phyloP scores from a whole-genome alignment of 2,888 invertebrate species.

The Cheilosia vernalis region DNA sequence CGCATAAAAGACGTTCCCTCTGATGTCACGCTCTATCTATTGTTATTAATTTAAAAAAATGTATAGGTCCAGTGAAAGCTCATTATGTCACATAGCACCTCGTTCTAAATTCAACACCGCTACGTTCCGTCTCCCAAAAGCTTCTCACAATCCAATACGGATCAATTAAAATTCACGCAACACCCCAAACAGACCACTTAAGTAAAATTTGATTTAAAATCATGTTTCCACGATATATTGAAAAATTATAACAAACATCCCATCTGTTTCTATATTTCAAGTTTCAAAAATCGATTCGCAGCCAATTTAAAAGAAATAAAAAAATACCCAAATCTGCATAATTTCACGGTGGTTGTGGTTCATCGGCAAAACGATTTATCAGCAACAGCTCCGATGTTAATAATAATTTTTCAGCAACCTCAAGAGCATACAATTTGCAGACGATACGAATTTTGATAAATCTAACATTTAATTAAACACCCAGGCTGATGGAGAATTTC shows the following conservation, averaged over 20 bases:
- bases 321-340: conserved; percentile 48
- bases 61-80: rapidly evolving
- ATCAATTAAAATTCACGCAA: background rate
- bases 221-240: conserved; percentile 9
- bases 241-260: conserved; percentile 24
- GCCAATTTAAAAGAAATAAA: conserved; percentile 14
- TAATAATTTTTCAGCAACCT: conserved; percentile 32
- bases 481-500: conserved; percentile 1
- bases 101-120: background rate
- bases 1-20: too few relatives aligned
- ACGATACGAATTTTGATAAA: conserved; percentile 20
- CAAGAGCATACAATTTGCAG: background rate
- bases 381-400: background rate
- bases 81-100: too few relatives aligned
- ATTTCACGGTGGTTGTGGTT: conserved; percentile 58
- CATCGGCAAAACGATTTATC: conserved; percentile 55
- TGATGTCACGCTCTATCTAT: too few relatives aligned
- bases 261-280: conserved; percentile 23
- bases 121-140: background rate
- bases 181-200: background rate
- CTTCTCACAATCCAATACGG: background rate
- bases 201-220: background rate
- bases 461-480: conserved; percentile 26
- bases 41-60: too few relatives aligned
- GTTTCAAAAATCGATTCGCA: background rate